Conservation (phyloP, 2,888 invertebrate genomes). For the Zele albiditarsus region DNA sequence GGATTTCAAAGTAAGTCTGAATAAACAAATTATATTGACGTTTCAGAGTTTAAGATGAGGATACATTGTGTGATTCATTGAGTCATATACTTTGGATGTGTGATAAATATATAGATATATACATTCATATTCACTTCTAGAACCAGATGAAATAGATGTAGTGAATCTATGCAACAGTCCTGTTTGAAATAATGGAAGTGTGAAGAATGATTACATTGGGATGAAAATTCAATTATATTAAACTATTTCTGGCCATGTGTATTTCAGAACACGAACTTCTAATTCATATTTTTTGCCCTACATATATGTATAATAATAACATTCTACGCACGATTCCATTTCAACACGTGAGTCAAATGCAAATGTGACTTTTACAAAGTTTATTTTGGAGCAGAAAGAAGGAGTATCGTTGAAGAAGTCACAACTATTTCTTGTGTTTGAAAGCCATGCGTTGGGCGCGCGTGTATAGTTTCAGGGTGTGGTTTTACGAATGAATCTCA, state of each 20-base stretch:
- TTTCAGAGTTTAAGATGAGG: too few species aligned
- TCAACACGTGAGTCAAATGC: not conserved
- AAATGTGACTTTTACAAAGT: not conserved
- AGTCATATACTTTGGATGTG: too few species aligned
- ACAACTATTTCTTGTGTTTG: not conserved
- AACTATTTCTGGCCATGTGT: not conserved
- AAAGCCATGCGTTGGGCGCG: not conserved
- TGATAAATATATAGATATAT: too few species aligned
- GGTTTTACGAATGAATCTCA: conserved; percentile 17
- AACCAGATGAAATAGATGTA: not conserved
- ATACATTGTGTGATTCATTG: too few species aligned
- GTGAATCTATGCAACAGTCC: not conserved
- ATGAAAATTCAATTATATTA: not conserved
- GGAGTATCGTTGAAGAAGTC: not conserved
- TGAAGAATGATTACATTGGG: too few species aligned
- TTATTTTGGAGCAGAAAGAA: not conserved
- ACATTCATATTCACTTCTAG: not conserved
- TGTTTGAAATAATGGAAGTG: not conserved
- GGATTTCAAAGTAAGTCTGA: conserved; percentile 79
- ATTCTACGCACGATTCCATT: not conserved
- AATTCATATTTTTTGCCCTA: not conserved
- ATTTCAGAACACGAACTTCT: not conserved
- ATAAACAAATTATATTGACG: too few species aligned
- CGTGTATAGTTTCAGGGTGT: conserved; percentile 24
- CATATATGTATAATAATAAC: not conserved